Base-by-base conservation (phyloP, 2,113 vertebrate genomes). In the Oreochromis aureus region DNA sequence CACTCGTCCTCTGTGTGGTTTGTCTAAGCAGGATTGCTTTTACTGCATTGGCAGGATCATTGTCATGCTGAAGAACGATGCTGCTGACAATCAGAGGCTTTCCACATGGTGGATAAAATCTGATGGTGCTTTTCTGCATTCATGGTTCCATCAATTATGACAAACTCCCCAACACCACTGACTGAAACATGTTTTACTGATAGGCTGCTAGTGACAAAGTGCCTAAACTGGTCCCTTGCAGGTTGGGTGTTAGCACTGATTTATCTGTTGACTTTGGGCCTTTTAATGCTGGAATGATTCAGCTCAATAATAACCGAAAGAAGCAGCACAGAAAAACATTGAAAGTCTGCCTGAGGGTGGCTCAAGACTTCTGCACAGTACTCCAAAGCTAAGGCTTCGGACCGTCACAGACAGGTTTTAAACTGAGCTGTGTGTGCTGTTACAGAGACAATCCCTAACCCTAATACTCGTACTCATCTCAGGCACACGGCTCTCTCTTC, bases 171-270 rank as follows among this genome's bases (percentile, higher is more conserved):
- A 73, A 10, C 39, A 46, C 41, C 22, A 46, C 69, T 27, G 69
- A 24, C 66, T 46, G 8, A 46, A 73, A 71, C 13, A 10, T 6
- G 19, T 0, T 0, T 69, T 3, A 41, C 36, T 15, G 63, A 41
- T 59, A 30, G 13, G 27, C 27, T 61, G 54, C 15, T 61, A 10
- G 58, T 10, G 19, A 54, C 2, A 10, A 27, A 27, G 69, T 46
- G 22, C 41, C 66, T 73, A 27, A 73, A 71, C 59, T 4, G 59
- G 7, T 34, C 30, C 66, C 12, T 16, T 48, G 46, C 46, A 48
- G 18, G 15, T 18, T 71, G 39, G 19, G 36, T 71, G 12, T 46
- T 18, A 46, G 3, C 69, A 19, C 41, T 30, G 41, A 30, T 0
- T 76, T 15, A 7, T 19, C 24, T 27, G 13, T 30, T 30, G 41